These are phyloP conservation scores for Pelodiscus sinensis DNA, from an alignment of 2,113 vertebrate genomes.

Conservation along the genomic window DNA sequence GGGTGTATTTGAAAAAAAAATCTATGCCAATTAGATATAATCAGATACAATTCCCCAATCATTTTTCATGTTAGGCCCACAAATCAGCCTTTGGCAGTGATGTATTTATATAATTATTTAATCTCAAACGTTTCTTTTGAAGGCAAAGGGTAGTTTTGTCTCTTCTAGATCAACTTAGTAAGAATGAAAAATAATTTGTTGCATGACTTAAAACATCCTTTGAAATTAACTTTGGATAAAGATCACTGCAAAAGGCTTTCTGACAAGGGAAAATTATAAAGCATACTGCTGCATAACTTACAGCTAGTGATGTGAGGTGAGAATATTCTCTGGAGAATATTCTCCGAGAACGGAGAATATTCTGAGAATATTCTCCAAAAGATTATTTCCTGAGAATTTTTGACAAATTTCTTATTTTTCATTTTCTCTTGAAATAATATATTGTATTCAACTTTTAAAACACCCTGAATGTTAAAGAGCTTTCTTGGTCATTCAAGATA, in stretches of 20 bases:
- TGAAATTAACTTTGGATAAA: neutral
- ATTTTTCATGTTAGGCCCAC: neutral
- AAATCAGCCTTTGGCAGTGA: neutral
- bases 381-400: too few species aligned
- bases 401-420: too few species aligned
- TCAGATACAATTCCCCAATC: neutral
- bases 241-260: neutral
- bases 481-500: too few species aligned
- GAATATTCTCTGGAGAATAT: too few species aligned
- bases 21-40: neutral
- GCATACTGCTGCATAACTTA: neutral
- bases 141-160: constrained; percentile 18
- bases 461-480: too few species aligned
- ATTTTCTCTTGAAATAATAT: too few species aligned
- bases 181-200: neutral
- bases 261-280: neutral
- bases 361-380: too few species aligned
- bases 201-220: rapidly evolving
- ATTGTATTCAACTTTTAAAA: too few species aligned
- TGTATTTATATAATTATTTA: neutral
- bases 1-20: neutral
- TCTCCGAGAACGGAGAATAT: too few species aligned
- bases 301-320: too few species aligned
- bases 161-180: neutral
- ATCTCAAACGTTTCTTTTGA: neutral